Base-by-base conservation (phyloP, 2,797 vertebrate genomes). In the Orestias chungarensis region DNA sequence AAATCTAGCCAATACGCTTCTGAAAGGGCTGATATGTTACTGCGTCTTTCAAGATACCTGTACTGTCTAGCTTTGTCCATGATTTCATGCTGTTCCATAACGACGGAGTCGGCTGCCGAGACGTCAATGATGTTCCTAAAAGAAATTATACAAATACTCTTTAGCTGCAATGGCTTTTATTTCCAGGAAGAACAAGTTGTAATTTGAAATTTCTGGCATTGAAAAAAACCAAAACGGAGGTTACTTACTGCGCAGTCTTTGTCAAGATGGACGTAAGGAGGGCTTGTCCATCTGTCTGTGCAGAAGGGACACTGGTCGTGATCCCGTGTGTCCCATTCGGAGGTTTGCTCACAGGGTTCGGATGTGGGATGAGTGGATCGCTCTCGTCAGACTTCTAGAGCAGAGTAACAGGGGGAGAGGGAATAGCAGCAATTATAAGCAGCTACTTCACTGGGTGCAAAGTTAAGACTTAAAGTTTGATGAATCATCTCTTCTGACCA, bases 11-110 rank as follows among this genome's bases (percentile, higher is more conserved):
- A 52, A 52, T 52, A 35, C 9, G 4, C 57, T n/a, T 61, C 4
- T 23, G 33, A 52, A 4, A n/a, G 23, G 5, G 23, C 11, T n/a
- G n/a, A n/a, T n/a, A n/a, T n/a, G n/a, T n/a, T n/a, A n/a, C n/a
- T n/a, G n/a, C n/a, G n/a, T n/a, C 27, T 40, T n/a, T 12, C 23
- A 17, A 72, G 89, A 65, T 84, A 98, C 97, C 97, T 99, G 93
- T 99, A 99, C 86, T 98, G 97, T 70, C 96, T 92, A 25, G 97
- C 97, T 90, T 96, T 94, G 92, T 99, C 97, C 97, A 99, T 99
- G 92, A 98, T 98, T 78, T 99, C 97, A 6, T 98, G 97, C 80
- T 97, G 97, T 82, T 99, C 97, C 96, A 99, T 98, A 77, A 97
- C 96, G 87, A 97, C 96, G 2, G 97, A 98, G 71, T 99, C 97